Evolutionary conservation across 2,888 invertebrate genomes (phyloP).

Genomic region (Holacanthella duospinosa): DNA sequence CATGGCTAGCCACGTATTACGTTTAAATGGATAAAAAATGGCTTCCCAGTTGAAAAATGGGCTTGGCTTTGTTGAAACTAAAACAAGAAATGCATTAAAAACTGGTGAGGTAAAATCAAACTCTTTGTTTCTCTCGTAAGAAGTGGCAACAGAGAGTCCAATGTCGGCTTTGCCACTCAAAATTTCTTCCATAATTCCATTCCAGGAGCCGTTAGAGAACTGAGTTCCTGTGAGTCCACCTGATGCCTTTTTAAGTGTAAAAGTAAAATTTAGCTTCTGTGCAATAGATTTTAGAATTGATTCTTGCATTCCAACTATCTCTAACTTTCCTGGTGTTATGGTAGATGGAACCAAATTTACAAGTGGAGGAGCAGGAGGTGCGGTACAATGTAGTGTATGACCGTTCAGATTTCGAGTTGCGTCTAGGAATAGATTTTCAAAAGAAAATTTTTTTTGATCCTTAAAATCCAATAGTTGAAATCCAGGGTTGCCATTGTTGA

Average conservation of each 20-base stretch:
- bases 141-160: slow-evolving; percentile 29
- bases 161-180: slow-evolving; percentile 27
- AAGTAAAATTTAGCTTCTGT: slow-evolving; percentile 26
- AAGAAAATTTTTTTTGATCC: background rate
- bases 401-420: slow-evolving; percentile 25
- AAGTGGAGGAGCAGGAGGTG: slow-evolving; percentile 31
- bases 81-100: slow-evolving; percentile 32
- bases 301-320: slow-evolving; percentile 32
- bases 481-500: slow-evolving; percentile 18
- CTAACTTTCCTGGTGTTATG: slow-evolving; percentile 15
- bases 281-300: slow-evolving; percentile 22
- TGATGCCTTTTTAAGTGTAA: slow-evolving; percentile 19
- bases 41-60: slow-evolving; percentile 34
- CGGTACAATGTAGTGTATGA: slow-evolving; percentile 21
- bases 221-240: slow-evolving; percentile 28
- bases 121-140: slow-evolving; percentile 25
- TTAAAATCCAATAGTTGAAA: background rate
- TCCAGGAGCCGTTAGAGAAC: slow-evolving; percentile 30
- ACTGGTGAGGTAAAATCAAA: slow-evolving; percentile 28
- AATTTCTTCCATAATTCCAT: slow-evolving; percentile 34
- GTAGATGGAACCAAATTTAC: slow-evolving; percentile 21
- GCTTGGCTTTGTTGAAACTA: slow-evolving; percentile 32
- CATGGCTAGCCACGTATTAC: slow-evolving; percentile 24
- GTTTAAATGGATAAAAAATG: slow-evolving; percentile 32
- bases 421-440: slow-evolving; percentile 26